A percentile compares a stretch with the other conserved stretches of the same genome.
phyloP scores from a whole-genome alignment of 2,797 vertebrate genomes.

The Enteromius viviparus region DNA sequence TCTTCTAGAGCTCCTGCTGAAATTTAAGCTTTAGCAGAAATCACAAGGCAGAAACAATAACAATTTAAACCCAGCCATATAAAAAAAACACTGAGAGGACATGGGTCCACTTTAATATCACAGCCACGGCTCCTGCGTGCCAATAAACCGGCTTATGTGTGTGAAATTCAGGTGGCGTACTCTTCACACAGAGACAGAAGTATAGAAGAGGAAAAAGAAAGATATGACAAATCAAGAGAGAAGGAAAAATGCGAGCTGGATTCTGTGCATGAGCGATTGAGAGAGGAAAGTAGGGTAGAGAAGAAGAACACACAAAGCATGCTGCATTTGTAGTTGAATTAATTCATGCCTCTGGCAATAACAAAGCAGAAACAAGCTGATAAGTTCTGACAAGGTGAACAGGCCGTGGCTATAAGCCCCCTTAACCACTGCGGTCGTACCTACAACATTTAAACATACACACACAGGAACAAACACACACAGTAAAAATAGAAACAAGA shows the following conservation, averaged over 20 bases:
- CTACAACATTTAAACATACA: slow-evolving; percentile 48
- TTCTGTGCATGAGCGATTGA: slow-evolving; percentile 46
- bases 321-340: slow-evolving; percentile 75
- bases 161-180: slow-evolving; percentile 18
- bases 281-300: slow-evolving; percentile 26
- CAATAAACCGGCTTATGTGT: slow-evolving; percentile 14
- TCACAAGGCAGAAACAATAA: neutral
- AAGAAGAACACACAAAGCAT: slow-evolving; percentile 28
- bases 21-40: neutral
- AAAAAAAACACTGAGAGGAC: neutral
- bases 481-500: slow-evolving; percentile 20
- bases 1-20: neutral
- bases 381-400: slow-evolving; percentile 71
- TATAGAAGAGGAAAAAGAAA: slow-evolving; percentile 29
- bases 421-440: slow-evolving; percentile 53
- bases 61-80: neutral
- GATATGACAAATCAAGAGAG: slow-evolving; percentile 46
- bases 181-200: slow-evolving; percentile 45
- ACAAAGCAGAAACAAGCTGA: slow-evolving; percentile 75
- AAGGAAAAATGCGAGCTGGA: slow-evolving; percentile 8
- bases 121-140: slow-evolving; percentile 9
- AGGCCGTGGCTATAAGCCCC: slow-evolving; percentile 64
- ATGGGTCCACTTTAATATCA: slow-evolving; percentile 10
- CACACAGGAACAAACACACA: slow-evolving; percentile 43
- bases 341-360: slow-evolving; percentile 82